Percentiles rank a stretch among this genome's conserved stretches.
Conservation (phyloP, 2,888 invertebrate genomes). For the Hipparchia semele region DNA sequence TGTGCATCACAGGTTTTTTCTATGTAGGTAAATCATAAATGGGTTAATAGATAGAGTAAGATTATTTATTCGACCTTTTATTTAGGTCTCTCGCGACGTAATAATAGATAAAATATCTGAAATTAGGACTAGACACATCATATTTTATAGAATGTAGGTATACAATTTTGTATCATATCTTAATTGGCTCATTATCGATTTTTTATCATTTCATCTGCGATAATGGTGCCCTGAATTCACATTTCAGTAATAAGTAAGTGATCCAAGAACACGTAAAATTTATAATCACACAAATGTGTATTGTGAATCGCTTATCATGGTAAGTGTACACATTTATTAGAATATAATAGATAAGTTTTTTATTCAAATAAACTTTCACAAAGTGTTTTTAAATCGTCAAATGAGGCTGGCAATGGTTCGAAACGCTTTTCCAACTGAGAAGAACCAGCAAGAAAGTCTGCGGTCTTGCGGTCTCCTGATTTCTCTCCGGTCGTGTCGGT, state of each 20-base stretch:
- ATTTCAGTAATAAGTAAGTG: not conserved
- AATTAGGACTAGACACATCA: not conserved
- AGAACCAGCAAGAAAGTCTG: too few relatives aligned
- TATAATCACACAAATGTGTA: not conserved
- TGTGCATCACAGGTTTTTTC: too few relatives aligned
- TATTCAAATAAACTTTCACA: too few relatives aligned
- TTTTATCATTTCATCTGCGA: slow-evolving; percentile 14
- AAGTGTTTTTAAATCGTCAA: too few relatives aligned
- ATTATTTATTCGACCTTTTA: not conserved
- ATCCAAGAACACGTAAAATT: not conserved
- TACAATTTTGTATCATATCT: slow-evolving; percentile 4
- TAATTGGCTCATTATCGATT: slow-evolving; percentile 10
- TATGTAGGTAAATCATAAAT: too few relatives aligned
- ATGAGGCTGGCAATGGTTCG: too few relatives aligned
- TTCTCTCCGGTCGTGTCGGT: too few relatives aligned
- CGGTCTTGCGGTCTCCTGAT: too few relatives aligned
- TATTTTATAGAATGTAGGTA: not conserved
- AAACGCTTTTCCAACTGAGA: too few relatives aligned
- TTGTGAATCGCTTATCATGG: slow-evolving; percentile 7
- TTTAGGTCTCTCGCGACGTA: not conserved
- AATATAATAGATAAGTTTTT: too few relatives aligned
- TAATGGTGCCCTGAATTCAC: slow-evolving; percentile 1
- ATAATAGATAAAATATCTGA: not conserved
- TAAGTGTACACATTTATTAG: not conserved
- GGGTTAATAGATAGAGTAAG: too few relatives aligned